Evolutionary conservation across 2,113 vertebrate genomes (phyloP).

Genomic region (Cyprinodon tularosa): DNA sequence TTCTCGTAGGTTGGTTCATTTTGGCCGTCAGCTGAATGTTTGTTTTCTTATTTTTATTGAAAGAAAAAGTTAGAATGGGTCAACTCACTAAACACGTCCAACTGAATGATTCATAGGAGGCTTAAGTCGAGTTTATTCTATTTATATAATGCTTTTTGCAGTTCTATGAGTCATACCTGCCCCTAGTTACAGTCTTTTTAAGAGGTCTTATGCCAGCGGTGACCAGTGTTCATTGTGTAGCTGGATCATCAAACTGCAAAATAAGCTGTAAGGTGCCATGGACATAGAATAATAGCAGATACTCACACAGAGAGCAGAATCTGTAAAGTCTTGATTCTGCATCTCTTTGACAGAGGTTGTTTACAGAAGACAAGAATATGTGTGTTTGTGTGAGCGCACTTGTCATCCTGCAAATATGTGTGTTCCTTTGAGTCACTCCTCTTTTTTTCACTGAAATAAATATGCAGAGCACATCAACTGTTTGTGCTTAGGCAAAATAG

Average conservation of each 20-base stretch:
- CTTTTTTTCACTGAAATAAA: constrained; percentile 58
- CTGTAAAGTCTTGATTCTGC: constrained; percentile 62
- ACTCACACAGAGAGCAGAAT: constrained; percentile 40
- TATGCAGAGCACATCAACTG: constrained; percentile 73
- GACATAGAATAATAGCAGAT: constrained; percentile 41
- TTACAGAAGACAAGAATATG: constrained; percentile 38
- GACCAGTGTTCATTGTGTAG: constrained; percentile 47
- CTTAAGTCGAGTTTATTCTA: constrained; percentile 21
- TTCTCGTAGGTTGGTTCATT: constrained; percentile 9
- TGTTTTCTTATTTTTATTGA: neutral
- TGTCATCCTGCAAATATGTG: constrained; percentile 46
- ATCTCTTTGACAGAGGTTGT: constrained; percentile 54
- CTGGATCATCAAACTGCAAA: constrained; percentile 51
- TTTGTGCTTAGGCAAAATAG: constrained; percentile 79
- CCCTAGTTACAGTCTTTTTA: constrained; percentile 43
- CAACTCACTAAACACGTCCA: constrained; percentile 27
- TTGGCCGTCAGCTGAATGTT: neutral
- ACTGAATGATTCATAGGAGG: constrained; percentile 50
- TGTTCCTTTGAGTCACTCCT: constrained; percentile 53
- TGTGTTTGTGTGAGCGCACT: constrained; percentile 28
- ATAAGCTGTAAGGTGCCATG: constrained; percentile 59
- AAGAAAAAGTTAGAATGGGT: constrained; percentile 18
- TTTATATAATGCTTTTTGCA: constrained; percentile 49
- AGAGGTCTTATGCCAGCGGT: constrained; percentile 45
- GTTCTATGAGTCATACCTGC: constrained; percentile 53